phyloP scores from a whole-genome alignment of 2,888 invertebrate genomes.

The Gibbula magus region DNA sequence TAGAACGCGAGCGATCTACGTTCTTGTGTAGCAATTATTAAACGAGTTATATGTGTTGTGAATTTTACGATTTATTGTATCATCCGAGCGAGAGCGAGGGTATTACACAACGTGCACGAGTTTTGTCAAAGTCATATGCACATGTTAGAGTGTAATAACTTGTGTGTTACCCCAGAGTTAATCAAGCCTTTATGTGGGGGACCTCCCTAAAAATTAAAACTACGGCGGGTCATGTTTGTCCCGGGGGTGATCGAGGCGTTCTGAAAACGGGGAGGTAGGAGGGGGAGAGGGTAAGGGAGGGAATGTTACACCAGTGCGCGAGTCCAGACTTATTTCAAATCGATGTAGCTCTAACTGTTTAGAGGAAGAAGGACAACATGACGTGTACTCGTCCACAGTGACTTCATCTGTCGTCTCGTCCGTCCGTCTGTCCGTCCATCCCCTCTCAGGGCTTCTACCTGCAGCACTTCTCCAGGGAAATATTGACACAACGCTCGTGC shows the following conservation, averaged over 20 bases:
- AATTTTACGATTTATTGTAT: too few species aligned
- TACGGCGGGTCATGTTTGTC: too few species aligned
- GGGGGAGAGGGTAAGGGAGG: not conserved
- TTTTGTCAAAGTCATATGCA: too few species aligned
- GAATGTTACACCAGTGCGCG: not conserved
- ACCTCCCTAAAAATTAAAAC: too few species aligned
- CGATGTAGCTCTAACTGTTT: not conserved
- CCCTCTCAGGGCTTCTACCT: not conserved
- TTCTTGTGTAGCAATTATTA: too few species aligned
- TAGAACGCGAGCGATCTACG: too few species aligned
- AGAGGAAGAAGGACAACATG: not conserved
- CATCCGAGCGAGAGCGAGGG: too few species aligned
- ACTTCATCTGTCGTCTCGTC: not conserved
- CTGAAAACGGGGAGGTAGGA: not conserved
- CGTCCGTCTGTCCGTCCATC: not conserved
- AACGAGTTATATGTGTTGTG: too few species aligned
- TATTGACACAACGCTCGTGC: constrained; percentile 15
- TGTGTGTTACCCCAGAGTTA: too few species aligned
- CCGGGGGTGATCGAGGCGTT: not conserved
- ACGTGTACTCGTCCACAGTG: not conserved
- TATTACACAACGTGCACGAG: too few species aligned
- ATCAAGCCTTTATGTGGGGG: too few species aligned
- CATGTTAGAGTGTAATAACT: too few species aligned
- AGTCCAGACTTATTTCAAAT: not conserved
- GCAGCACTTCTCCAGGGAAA: not conserved